Percentiles rank a stretch among this genome's conserved stretches.
Conservation (phyloP, 2,797 vertebrate genomes). For the Sandelia bainsii region DNA sequence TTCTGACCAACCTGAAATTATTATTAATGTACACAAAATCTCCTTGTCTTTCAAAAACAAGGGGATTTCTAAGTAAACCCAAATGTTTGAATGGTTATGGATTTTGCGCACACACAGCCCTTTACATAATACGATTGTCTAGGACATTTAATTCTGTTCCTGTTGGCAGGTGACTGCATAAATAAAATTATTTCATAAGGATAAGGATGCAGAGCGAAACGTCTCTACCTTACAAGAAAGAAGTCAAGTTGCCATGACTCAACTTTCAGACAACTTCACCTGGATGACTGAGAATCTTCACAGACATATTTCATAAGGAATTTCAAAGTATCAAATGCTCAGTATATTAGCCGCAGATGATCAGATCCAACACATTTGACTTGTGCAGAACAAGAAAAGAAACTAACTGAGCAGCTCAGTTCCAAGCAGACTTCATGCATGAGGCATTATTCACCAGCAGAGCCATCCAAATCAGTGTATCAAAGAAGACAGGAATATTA, state of each 20-base stretch:
- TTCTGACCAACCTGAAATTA: too few species aligned
- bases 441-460: slow-evolving; percentile 63
- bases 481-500: slow-evolving; percentile 55
- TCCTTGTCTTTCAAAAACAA: too few species aligned
- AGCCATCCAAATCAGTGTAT: slow-evolving; percentile 63
- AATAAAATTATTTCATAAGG: too few species aligned
- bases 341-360: background rate
- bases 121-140: background rate
- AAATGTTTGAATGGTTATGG: background rate
- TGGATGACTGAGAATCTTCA: too few species aligned
- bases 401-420: slow-evolving; percentile 42
- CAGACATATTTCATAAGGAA: too few species aligned
- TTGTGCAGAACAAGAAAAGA: slow-evolving; percentile 18
- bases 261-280: too few species aligned
- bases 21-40: too few species aligned
- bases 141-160: background rate
- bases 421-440: slow-evolving; percentile 43
- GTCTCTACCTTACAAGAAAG: too few species aligned
- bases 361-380: background rate
- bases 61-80: background rate
- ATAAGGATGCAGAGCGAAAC: too few species aligned
- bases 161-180: background rate
- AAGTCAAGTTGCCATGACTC: too few species aligned
- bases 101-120: too few species aligned
- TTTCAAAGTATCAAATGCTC: background rate